A percentile compares a stretch with the other conserved stretches of the same genome.
phyloP scores from a whole-genome alignment of 1,140 invertebrate genomes.

The Charaxes varanes region DNA sequence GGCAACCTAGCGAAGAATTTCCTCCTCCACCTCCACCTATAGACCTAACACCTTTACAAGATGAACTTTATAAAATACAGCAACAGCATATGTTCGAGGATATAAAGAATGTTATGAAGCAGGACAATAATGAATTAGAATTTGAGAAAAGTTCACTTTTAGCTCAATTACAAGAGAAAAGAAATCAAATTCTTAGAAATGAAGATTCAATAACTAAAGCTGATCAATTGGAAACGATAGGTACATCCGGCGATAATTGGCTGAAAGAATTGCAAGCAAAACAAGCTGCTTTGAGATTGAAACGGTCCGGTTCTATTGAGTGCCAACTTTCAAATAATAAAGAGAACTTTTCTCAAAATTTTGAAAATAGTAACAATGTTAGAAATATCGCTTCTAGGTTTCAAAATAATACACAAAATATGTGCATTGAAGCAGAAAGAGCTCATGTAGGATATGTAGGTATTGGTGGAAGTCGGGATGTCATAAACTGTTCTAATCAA shows the following conservation, averaged over 20 bases:
- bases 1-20: slow-evolving; percentile 91
- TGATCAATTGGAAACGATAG: slow-evolving; percentile 40
- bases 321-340: slow-evolving; percentile 41
- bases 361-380: slow-evolving; percentile 74
- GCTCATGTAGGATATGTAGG: slow-evolving; percentile 51
- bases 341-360: slow-evolving; percentile 35
- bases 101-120: slow-evolving; percentile 24
- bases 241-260: slow-evolving; percentile 78
- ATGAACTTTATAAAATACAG: slow-evolving; percentile 72
- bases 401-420: slow-evolving; percentile 76
- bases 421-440: slow-evolving; percentile 38
- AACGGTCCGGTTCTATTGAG: slow-evolving; percentile 61
- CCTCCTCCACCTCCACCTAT: slow-evolving; percentile 88
- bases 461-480: slow-evolving; percentile 53
- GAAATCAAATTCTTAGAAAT: slow-evolving; percentile 79
- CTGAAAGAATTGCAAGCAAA: slow-evolving; percentile 86
- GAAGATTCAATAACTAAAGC: slow-evolving; percentile 53
- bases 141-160: slow-evolving; percentile 75
- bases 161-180: slow-evolving; percentile 84
- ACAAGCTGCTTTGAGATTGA: slow-evolving; percentile 80
- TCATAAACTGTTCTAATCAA: slow-evolving; percentile 61
- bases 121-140: slow-evolving; percentile 47
- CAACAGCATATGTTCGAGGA: slow-evolving; percentile 22
- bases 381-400: slow-evolving; percentile 89
- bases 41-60: slow-evolving; percentile 77